These are phyloP conservation scores for Laspeyria flexula DNA, from an alignment of 2,888 invertebrate genomes.

Conservation along the genomic window DNA sequence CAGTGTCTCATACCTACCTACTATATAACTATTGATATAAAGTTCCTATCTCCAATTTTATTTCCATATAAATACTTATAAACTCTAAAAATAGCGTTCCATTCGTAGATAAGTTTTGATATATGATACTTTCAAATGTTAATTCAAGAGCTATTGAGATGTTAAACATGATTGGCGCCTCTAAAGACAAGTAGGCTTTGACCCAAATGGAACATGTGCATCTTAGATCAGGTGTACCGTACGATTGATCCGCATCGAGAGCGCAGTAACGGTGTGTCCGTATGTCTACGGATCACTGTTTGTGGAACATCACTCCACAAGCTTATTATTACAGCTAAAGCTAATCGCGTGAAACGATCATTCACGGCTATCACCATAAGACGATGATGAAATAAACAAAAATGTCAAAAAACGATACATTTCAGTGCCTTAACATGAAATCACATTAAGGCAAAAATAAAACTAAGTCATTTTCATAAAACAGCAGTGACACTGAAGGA, in stretches of 20 bases:
- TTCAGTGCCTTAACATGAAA: neutral
- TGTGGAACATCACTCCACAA: conserved; percentile 49
- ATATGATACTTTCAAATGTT: no score
- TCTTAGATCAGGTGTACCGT: conserved; percentile 70
- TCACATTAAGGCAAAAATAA: neutral
- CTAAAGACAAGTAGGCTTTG: conserved; percentile 45
- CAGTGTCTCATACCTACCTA: no score
- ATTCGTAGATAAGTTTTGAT: no score
- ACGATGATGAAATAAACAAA: neutral
- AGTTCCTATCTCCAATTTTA: no score
- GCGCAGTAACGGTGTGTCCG: conserved; percentile 63
- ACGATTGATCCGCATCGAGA: conserved; percentile 69
- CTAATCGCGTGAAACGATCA: conserved; percentile 15
- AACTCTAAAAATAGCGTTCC: no score
- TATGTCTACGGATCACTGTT: conserved; percentile 43
- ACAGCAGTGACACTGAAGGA: no score
- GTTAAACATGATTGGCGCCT: conserved; percentile 29
- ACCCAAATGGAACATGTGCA: conserved; percentile 58
- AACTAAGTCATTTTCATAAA: no score
- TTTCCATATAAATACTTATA: no score
- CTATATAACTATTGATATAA: no score
- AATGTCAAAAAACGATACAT: neutral
- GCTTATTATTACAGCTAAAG: conserved; percentile 19
- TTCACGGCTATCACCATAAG: conserved; percentile 4
- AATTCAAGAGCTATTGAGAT: conserved; percentile 11